Evolutionary conservation across 1,140 invertebrate species (phyloP).

Genomic region (Spodoptera frugiperda): DNA sequence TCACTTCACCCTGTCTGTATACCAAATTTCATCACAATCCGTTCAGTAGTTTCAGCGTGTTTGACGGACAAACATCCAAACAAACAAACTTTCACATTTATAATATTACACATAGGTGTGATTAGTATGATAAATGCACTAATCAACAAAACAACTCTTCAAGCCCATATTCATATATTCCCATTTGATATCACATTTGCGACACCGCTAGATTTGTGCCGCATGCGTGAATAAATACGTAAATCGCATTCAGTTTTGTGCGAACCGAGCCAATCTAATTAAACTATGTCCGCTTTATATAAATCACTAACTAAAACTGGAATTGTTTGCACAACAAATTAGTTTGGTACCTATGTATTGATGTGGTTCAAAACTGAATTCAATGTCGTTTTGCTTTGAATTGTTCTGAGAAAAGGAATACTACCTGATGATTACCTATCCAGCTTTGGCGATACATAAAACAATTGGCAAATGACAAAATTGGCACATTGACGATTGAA

Average conservation of each 20-base stretch:
- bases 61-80: no score
- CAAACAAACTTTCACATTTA: no score
- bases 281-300: constrained; percentile 48
- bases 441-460: no score
- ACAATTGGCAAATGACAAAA: no score
- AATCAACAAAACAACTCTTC: neutral
- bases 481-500: no score
- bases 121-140: neutral
- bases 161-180: neutral
- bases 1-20: no score
- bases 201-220: constrained; percentile 31
- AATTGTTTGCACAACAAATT: constrained; percentile 30
- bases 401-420: neutral
- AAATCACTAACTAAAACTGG: constrained; percentile 47
- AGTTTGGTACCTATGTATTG: neutral
- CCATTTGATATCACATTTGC: constrained; percentile 3
- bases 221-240: constrained; percentile 49
- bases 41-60: no score
- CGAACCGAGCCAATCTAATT: constrained; percentile 48
- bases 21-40: no score
- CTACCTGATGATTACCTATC: no score
- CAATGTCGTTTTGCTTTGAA: constrained; percentile 9
- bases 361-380: neutral
- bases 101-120: no score
- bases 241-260: constrained; percentile 46